Evolutionary conservation across 2,888 invertebrate genomes (phyloP).

Genomic region (Homarus gammarus): DNA sequence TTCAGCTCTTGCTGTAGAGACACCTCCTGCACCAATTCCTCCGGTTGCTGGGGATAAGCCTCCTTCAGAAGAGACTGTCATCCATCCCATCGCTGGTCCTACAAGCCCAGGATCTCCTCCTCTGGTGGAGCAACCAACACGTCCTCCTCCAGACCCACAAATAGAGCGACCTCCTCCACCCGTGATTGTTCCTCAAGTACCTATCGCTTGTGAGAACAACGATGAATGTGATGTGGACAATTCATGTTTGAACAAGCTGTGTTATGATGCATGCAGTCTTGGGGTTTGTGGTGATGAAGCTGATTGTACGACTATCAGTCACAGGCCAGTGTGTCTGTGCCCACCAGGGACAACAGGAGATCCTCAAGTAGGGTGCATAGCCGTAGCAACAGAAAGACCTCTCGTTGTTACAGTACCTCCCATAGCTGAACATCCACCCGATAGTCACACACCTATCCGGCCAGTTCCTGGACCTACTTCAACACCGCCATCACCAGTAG

Average conservation of each 20-base stretch:
- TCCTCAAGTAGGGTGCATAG: conserved; percentile 76
- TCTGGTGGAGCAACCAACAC: conserved; percentile 24
- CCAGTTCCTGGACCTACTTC: conserved; percentile 35
- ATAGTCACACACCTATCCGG: conserved; percentile 22
- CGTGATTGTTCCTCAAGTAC: conserved; percentile 47
- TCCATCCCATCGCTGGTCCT: conserved; percentile 43
- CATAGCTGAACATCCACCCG: conserved; percentile 21
- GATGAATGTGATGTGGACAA: conserved; percentile 70
- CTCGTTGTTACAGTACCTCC: conserved; percentile 18
- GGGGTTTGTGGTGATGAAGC: conserved; percentile 84
- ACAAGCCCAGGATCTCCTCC: conserved; percentile 32
- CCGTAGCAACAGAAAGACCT: conserved; percentile 49
- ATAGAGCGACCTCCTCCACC: conserved; percentile 43
- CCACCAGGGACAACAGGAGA: conserved; percentile 78
- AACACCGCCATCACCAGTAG: not conserved
- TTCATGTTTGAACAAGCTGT: conserved; percentile 71
- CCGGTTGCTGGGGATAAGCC: conserved; percentile 1
- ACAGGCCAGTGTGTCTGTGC: conserved; percentile 78
- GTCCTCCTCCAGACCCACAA: conserved; percentile 34
- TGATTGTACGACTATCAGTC: conserved; percentile 77
- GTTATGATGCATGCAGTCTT: conserved; percentile 71
- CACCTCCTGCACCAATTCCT: not conserved
- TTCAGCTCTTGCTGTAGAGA: conserved; percentile 46
- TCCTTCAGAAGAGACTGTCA: not conserved
- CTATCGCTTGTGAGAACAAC: conserved; percentile 70